These are phyloP conservation scores for Cryptocephalus primarius DNA, from an alignment of 2,888 invertebrate genomes.

Conservation along the genomic window DNA sequence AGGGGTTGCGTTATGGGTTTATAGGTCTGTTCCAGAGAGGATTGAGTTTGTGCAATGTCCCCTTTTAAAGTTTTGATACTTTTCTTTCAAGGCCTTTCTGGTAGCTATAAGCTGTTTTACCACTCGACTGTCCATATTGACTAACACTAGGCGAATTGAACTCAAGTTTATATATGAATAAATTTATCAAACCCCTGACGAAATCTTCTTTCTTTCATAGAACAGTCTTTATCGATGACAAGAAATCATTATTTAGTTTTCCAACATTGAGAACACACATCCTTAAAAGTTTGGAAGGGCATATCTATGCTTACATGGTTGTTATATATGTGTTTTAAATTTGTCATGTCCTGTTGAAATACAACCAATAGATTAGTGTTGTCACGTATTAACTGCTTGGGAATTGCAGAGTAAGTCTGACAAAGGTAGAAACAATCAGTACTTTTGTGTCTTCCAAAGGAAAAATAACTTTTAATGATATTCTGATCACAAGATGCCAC, in stretches of 20 bases:
- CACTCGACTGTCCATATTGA: slow-evolving; percentile 2
- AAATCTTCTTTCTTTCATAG: neutral
- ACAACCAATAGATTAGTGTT: slow-evolving; percentile 5
- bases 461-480: slow-evolving; percentile 5
- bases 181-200: slow-evolving; percentile 2
- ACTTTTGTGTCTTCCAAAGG: slow-evolving; percentile 6
- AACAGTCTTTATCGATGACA: slow-evolving; percentile 4
- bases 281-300: slow-evolving; percentile 4
- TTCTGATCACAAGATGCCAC: slow-evolving; percentile 4
- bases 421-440: slow-evolving; percentile 8
- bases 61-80: slow-evolving; percentile 5
- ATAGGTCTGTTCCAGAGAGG: slow-evolving; percentile 2
- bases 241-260: slow-evolving; percentile 1
- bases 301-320: slow-evolving; percentile 6
- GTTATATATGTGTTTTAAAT: slow-evolving; percentile 6
- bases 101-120: slow-evolving; percentile 3
- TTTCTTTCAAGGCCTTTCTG: slow-evolving; percentile 1
- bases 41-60: slow-evolving; percentile 2
- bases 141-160: neutral
- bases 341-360: slow-evolving; percentile 7
- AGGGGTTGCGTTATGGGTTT: slow-evolving; percentile 6
- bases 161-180: slow-evolving; percentile 1
- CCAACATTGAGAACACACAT: slow-evolving; percentile 3
- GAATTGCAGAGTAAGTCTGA: slow-evolving; percentile 5
- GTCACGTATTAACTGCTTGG: slow-evolving; percentile 7